These are phyloP conservation scores for Drosophila nigrodunni DNA, from an alignment of 1,140 invertebrate species.

Conservation along the genomic window DNA sequence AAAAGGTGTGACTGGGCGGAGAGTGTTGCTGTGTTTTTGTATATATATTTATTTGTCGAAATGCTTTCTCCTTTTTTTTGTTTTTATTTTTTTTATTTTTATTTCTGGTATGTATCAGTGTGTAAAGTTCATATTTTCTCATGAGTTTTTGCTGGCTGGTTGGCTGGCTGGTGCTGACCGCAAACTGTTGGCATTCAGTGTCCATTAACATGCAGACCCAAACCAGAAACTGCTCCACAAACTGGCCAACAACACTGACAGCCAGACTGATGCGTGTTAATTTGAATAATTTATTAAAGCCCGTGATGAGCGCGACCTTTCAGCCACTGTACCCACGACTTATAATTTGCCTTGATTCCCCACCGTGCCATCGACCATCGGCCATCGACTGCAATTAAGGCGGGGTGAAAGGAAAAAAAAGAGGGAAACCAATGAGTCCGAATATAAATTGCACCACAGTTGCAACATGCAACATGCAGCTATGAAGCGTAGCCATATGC, in stretches of 20 bases:
- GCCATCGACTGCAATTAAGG: conserved; percentile 6
- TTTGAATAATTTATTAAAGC: conserved; percentile 83
- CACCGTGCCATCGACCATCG: background rate
- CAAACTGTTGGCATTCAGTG: conserved; percentile 73
- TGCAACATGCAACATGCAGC: conserved; percentile 27
- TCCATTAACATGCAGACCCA: conserved; percentile 43
- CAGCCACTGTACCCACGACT: conserved; percentile 47
- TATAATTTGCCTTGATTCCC: conserved; percentile 21
- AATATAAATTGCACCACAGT: conserved; percentile 73
- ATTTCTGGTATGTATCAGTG: background rate
- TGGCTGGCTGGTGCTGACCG: conserved; percentile 64
- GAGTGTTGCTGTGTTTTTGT: background rate
- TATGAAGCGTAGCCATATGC: conserved; percentile 51
- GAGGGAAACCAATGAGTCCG: conserved; percentile 70
- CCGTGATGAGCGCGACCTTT: conserved; percentile 77
- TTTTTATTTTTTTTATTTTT: too few relatives aligned
- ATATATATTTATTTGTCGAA: conserved; percentile 22
- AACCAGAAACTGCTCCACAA: conserved; percentile 28
- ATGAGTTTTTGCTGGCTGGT: conserved; percentile 35
- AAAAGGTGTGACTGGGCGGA: conserved; percentile 9
- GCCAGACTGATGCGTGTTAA: conserved; percentile 72
- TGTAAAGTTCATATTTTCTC: conserved; percentile 17
- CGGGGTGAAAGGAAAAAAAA: background rate
- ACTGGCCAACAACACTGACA: conserved; percentile 6
- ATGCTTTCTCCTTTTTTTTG: background rate